These are phyloP conservation scores for Otus scops DNA, from an alignment of 2,797 vertebrate genomes.

Conservation along the genomic window DNA sequence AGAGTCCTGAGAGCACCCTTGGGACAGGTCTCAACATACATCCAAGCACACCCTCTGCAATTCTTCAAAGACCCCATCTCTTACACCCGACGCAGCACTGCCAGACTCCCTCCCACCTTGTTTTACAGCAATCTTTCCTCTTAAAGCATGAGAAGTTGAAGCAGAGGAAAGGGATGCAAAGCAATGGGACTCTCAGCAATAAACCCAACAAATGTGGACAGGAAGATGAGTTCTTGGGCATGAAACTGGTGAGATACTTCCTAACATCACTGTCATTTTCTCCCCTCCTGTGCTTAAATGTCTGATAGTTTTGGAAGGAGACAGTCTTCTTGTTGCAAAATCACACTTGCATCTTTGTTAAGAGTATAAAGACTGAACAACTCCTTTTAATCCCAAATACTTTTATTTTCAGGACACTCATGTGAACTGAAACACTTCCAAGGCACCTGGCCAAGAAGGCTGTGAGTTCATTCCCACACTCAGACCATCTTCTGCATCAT, in stretches of 20 bases:
- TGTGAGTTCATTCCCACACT: background rate
- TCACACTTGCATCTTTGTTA: background rate
- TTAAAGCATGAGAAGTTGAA: background rate
- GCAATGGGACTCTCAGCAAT: rapidly evolving
- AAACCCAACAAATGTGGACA: background rate
- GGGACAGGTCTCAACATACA: background rate
- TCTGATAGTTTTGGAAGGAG: background rate
- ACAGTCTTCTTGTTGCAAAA: background rate
- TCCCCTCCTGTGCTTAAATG: rapidly evolving
- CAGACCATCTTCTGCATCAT: rapidly evolving
- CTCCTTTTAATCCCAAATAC: background rate
- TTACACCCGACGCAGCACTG: rapidly evolving
- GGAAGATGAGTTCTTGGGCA: background rate
- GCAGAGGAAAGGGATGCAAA: background rate
- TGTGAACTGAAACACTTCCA: rapidly evolving
- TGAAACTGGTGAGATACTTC: background rate
- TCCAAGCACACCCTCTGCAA: background rate
- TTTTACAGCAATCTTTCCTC: background rate
- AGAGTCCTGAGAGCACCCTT: background rate
- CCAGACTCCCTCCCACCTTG: background rate
- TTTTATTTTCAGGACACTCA: rapidly evolving
- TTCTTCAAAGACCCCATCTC: background rate
- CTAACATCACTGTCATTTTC: background rate
- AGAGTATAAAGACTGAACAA: background rate
- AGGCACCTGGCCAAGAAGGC: background rate